These are phyloP conservation scores for Axea sp. DNA, from an alignment of 2,888 invertebrate species.

Conservation along the genomic window DNA sequence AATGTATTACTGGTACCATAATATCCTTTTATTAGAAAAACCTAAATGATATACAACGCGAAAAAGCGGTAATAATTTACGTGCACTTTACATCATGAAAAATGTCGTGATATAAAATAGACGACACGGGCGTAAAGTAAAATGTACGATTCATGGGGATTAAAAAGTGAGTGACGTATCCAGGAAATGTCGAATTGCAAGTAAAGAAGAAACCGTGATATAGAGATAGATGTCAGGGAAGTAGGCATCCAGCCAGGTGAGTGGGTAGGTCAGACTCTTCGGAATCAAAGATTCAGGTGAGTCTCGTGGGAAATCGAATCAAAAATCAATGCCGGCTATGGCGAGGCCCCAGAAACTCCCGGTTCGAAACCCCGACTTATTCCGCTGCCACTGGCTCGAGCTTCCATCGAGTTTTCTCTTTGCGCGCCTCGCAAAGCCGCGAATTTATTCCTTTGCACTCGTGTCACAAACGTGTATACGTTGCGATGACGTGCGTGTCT, in stretches of 20 bases:
- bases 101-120: conserved; percentile 48
- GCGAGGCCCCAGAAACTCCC: neutral
- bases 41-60: conserved; percentile 50
- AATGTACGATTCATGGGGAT: conserved; percentile 56
- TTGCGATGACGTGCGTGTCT: conserved; percentile 47
- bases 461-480: conserved; percentile 19
- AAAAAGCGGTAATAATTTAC: conserved; percentile 57
- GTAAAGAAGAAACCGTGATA: conserved; percentile 15
- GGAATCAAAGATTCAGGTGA: conserved; percentile 52
- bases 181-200: conserved; percentile 30
- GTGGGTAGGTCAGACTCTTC: conserved; percentile 11
- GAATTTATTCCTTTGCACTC: conserved; percentile 3
- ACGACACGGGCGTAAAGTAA: conserved; percentile 40
- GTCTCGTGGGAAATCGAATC: conserved; percentile 56
- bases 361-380: conserved; percentile 9
- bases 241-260: neutral
- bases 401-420: conserved; percentile 39
- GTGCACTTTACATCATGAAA: conserved; percentile 62
- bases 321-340: conserved; percentile 53
- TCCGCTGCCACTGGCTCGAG: conserved; percentile 11
- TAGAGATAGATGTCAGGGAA: conserved; percentile 1
- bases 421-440: too few species aligned
- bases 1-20: conserved; percentile 34
- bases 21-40: conserved; percentile 56
- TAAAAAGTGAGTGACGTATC: conserved; percentile 53